Evolutionary conservation across 1,140 invertebrate genomes (phyloP).

Genomic region (Steinernema khuongi): DNA sequence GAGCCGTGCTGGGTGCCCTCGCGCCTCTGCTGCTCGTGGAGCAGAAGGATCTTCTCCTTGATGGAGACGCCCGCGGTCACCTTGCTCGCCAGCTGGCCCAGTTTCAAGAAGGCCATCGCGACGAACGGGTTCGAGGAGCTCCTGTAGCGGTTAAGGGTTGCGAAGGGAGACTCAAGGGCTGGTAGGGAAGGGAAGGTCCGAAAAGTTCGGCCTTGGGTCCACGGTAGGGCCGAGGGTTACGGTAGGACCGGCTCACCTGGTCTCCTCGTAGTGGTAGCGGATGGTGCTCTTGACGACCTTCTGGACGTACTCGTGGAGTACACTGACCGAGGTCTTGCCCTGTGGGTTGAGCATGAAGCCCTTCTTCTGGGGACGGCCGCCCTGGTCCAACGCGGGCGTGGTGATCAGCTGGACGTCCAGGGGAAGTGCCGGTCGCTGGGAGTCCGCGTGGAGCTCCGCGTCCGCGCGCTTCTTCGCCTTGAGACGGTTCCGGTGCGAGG

Average conservation of each 20-base stretch:
- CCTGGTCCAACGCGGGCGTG: conserved; percentile 21
- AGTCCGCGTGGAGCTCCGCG: not conserved
- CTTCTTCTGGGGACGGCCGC: conserved; percentile 23
- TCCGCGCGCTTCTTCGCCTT: conserved; percentile 8
- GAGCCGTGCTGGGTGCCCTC: not conserved
- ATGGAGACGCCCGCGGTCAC: not conserved
- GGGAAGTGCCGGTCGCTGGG: not conserved
- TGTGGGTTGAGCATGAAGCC: conserved; percentile 26
- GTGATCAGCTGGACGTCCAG: conserved; percentile 23
- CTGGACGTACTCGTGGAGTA: conserved; percentile 36
- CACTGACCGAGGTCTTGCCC: conserved; percentile 29
- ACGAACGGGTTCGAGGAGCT: conserved; percentile 1
- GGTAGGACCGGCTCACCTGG: conserved; percentile 9
- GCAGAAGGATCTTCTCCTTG: not conserved
- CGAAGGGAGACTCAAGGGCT: too few relatives aligned
- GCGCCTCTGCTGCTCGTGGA: not conserved
- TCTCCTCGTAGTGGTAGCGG: conserved; percentile 18
- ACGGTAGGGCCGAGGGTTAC: too few relatives aligned
- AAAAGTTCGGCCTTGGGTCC: too few relatives aligned
- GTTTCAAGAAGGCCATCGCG: not conserved
- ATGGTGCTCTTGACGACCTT: conserved; percentile 31
- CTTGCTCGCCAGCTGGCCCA: not conserved
- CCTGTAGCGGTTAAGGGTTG: too few relatives aligned
- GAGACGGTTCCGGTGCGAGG: not conserved
- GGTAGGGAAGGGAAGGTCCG: too few relatives aligned